These are phyloP conservation scores for Mesembrinibis cayennensis DNA, from an alignment of 2,113 vertebrate species.

Conservation along the genomic window DNA sequence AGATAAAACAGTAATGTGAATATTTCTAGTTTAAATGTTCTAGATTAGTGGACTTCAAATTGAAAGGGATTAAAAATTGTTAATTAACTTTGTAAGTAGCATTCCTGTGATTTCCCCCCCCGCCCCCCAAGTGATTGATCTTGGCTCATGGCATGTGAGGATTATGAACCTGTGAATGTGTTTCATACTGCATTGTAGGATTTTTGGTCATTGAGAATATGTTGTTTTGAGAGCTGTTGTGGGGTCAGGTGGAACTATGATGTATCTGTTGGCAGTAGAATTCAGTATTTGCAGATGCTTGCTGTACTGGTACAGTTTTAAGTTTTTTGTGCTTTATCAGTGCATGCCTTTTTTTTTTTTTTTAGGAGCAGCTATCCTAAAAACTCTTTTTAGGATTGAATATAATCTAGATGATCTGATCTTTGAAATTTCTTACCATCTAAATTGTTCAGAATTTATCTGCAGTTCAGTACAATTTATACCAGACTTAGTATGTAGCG, in stretches of 20 bases:
- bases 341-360: not conserved
- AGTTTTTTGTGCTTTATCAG: not conserved
- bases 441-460: not conserved
- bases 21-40: not conserved
- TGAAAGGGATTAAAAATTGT: not conserved
- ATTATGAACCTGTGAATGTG: not conserved
- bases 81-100: not conserved
- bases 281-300: not conserved
- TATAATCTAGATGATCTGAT: not conserved
- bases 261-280: not conserved
- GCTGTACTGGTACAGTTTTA: not conserved
- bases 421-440: not conserved
- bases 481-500: not conserved
- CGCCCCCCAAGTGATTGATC: not conserved
- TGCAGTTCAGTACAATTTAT: not conserved
- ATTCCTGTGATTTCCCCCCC: not conserved
- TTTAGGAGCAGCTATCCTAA: not conserved
- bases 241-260: not conserved
- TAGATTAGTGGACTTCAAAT: not conserved
- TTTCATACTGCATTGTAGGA: not conserved
- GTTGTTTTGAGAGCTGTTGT: not conserved
- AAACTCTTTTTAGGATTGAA: not conserved
- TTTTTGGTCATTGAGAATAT: not conserved
- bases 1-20: not conserved
- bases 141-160: not conserved